Evolutionary conservation across 2,113 vertebrate species (phyloP), one percentile per base, ranked within the genome.

Genomic region (Stigmatopora nigra): DNA sequence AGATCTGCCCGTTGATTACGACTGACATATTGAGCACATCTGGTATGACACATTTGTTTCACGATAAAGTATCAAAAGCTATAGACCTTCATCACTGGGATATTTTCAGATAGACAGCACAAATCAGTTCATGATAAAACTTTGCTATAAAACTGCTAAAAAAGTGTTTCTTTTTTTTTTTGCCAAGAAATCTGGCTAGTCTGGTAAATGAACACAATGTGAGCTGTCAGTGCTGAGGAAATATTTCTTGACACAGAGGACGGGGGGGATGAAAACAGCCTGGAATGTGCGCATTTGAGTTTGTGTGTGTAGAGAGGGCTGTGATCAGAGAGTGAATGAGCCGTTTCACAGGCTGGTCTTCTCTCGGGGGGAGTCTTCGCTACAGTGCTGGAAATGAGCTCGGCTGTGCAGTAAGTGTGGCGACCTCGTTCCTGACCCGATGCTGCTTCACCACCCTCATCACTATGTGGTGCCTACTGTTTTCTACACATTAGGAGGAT

Each of bases 291-390:
- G 53, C 48, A 52, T 55, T 61, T 35, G 51, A 41, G n/a, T 75
- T 51, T 60, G 70, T 64, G 69, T 53, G 61, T 64, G 73, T 68
- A 71, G 67, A 71, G 67, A 38, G 51, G 72, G 74, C 74, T 82
- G 83, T 86, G 87, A 87, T 88, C 87, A 85, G 83, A 76, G 76
- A 88, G 83, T 82, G 86, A 90, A 87, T 88, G 86, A 89, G 83
- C 81, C 81, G 67, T 89, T 88, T 87, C 78, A 80, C 78, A 58
- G 76, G 70, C 71, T 74, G 63, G 77, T 65, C 35, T 31, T 63
- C 65, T 55, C 69, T 47, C 48, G 14, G 70, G 75, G 79, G 78
- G 77, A 73, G 76, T 58, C 63, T 13, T 64, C 20, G 69, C 74
- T 47, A 73, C 71, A 75, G 73, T 68, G 45, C 80, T 86, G 83